A percentile compares a stretch with the other conserved stretches of the same genome.
These are phyloP conservation scores for Noctua janthe DNA, from an alignment of 2,888 invertebrate species.

Conservation along the genomic window DNA sequence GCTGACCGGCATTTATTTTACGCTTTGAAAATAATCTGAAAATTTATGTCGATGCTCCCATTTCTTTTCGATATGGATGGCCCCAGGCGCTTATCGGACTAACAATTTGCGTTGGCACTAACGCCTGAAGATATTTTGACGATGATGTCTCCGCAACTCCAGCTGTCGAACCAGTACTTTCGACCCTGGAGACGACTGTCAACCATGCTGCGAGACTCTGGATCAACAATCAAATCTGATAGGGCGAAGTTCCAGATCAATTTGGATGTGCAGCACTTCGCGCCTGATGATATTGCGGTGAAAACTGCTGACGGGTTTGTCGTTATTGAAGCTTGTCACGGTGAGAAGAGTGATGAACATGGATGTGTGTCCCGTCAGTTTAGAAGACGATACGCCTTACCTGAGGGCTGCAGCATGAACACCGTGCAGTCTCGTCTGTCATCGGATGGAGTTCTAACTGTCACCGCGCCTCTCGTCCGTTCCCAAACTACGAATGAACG, in stretches of 20 bases:
- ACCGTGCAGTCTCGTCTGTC: constrained; percentile 92
- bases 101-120: constrained; percentile 79
- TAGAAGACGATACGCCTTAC: constrained; percentile 92
- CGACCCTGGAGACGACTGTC: constrained; percentile 66
- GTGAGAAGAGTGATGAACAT: constrained; percentile 92
- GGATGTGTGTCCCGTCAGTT: constrained; percentile 93
- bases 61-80: constrained; percentile 67
- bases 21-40: constrained; percentile 18
- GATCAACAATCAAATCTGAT: constrained; percentile 86
- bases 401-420: constrained; percentile 92
- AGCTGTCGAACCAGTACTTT: constrained; percentile 64
- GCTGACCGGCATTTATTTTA: constrained; percentile 45
- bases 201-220: constrained; percentile 78
- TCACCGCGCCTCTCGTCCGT: constrained; percentile 88
- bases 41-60: constrained; percentile 66
- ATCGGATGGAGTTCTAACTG: constrained; percentile 92
- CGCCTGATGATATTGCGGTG: constrained; percentile 93
- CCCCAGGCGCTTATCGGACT: constrained; percentile 75
- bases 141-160: constrained; percentile 66
- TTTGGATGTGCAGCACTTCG: constrained; percentile 93
- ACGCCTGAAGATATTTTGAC: constrained; percentile 78
- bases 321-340: constrained; percentile 93
- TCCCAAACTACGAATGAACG: constrained; percentile 78
- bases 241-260: constrained; percentile 92
- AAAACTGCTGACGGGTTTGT: constrained; percentile 92